These are phyloP conservation scores for Podilymbus podiceps DNA, from an alignment of 2,113 vertebrate genomes.

Conservation along the genomic window DNA sequence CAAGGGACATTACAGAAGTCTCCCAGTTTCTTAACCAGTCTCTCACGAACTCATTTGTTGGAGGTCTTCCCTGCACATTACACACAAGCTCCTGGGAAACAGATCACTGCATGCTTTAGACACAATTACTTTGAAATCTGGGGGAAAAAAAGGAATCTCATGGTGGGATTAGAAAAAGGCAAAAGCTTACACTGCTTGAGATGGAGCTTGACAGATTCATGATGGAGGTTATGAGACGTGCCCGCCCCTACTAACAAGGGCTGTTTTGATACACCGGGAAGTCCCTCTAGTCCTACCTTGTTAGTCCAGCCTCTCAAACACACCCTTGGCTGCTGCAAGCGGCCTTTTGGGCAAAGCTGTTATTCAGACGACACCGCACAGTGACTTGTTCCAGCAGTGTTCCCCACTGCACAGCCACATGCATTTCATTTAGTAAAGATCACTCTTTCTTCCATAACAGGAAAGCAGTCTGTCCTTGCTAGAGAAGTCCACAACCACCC, in stretches of 20 bases:
- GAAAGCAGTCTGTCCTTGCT: background rate
- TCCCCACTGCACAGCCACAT: background rate
- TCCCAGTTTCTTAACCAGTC: background rate
- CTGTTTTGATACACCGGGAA: background rate
- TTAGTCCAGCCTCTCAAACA: background rate
- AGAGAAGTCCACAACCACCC: background rate
- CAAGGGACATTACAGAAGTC: background rate
- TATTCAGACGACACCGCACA: background rate
- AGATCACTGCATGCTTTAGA: background rate
- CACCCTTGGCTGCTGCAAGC: background rate
- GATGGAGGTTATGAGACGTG: constrained; percentile 20
- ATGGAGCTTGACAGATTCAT: constrained; percentile 19
- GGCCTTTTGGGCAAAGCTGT: background rate
- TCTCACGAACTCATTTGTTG: background rate
- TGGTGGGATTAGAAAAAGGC: background rate
- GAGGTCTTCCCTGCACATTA: background rate
- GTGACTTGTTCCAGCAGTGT: background rate
- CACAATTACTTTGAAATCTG: background rate
- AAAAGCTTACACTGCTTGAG: background rate
- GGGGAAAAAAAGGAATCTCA: background rate
- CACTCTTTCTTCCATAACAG: fast-evolving
- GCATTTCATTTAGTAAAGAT: background rate
- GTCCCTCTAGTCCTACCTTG: background rate
- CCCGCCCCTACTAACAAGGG: background rate
- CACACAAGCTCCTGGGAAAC: background rate